Evolutionary conservation across 2,113 vertebrate species (phyloP).

Genomic region (Entomyzon cyanotis): DNA sequence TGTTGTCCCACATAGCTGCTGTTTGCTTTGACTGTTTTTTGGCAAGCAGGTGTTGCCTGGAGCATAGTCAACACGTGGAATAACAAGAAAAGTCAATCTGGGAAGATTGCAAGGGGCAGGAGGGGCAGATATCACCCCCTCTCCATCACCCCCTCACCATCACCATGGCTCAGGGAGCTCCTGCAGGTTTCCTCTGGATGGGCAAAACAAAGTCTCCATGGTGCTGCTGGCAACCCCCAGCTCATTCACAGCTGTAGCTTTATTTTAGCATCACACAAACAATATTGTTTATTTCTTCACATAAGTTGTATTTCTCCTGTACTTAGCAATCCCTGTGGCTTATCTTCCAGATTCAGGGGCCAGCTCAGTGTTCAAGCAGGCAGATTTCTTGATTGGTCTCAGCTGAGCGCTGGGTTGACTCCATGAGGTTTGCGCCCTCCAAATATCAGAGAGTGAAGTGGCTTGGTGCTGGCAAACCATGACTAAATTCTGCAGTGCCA

Average conservation of each 20-base stretch:
- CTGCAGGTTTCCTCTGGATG: fast-evolving
- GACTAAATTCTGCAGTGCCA: not conserved
- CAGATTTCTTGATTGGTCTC: not conserved
- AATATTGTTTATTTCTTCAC: not conserved
- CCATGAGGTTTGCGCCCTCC: fast-evolving
- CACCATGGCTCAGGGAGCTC: not conserved
- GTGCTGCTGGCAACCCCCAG: not conserved
- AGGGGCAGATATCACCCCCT: not conserved
- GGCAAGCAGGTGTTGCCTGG: not conserved
- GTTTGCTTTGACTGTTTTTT: not conserved
- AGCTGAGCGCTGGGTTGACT: not conserved
- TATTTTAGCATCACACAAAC: not conserved
- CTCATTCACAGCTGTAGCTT: not conserved
- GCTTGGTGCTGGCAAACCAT: not conserved
- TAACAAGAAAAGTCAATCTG: fast-evolving
- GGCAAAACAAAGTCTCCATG: fast-evolving
- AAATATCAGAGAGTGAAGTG: not conserved
- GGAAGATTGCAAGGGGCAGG: not conserved
- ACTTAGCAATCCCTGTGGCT: fast-evolving
- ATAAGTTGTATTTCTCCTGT: not conserved
- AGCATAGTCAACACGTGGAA: fast-evolving
- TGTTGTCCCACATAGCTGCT: not conserved
- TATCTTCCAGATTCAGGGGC: not conserved
- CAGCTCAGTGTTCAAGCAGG: not conserved
- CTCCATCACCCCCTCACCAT: not conserved